phyloP scores from a whole-genome alignment of 2,113 vertebrate genomes.

The Hemibagrus wyckioides region DNA sequence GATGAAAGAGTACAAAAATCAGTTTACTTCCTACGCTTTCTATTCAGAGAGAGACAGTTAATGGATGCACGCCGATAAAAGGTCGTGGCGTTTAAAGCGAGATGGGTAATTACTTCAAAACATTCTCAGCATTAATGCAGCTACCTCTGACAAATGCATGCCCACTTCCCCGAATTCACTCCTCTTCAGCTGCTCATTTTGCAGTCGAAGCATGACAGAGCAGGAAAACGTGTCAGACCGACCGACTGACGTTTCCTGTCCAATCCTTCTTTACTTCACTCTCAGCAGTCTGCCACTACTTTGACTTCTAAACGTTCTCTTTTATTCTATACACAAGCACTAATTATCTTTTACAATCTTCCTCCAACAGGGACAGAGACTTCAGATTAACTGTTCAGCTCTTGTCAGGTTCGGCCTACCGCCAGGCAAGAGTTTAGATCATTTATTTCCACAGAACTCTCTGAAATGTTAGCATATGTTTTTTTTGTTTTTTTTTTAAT shows the following conservation, averaged over 20 bases:
- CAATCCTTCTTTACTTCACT: conserved; percentile 29
- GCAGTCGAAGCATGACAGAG: conserved; percentile 32
- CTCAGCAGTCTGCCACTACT: conserved; percentile 31
- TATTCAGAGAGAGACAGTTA: conserved; percentile 42
- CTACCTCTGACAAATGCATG: conserved; percentile 50
- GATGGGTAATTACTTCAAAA: conserved; percentile 58
- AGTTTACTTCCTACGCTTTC: conserved; percentile 33
- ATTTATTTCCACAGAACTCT: conserved; percentile 52
- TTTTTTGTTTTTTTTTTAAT: not conserved
- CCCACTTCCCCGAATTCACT: conserved; percentile 38
- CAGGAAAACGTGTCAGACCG: conserved; percentile 30
- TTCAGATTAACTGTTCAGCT: conserved; percentile 55
- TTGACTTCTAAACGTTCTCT: conserved; percentile 38
- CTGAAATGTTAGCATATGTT: conserved; percentile 20
- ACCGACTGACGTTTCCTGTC: conserved; percentile 30
- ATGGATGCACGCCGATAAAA: conserved; percentile 45
- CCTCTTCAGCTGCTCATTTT: conserved; percentile 38
- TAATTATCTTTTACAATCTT: conserved; percentile 56
- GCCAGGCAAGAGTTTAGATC: conserved; percentile 46
- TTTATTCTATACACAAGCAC: conserved; percentile 44
- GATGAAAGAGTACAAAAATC: conserved; percentile 37
- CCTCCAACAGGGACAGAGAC: conserved; percentile 44
- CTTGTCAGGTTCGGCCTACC: conserved; percentile 49
- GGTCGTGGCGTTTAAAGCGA: conserved; percentile 51
- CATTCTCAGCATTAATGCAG: conserved; percentile 53